A percentile compares a stretch with the other conserved stretches of the same genome.
These are phyloP conservation scores for Elephas maximus DNA, from an alignment of 2,113 vertebrate genomes.

Conservation along the genomic window DNA sequence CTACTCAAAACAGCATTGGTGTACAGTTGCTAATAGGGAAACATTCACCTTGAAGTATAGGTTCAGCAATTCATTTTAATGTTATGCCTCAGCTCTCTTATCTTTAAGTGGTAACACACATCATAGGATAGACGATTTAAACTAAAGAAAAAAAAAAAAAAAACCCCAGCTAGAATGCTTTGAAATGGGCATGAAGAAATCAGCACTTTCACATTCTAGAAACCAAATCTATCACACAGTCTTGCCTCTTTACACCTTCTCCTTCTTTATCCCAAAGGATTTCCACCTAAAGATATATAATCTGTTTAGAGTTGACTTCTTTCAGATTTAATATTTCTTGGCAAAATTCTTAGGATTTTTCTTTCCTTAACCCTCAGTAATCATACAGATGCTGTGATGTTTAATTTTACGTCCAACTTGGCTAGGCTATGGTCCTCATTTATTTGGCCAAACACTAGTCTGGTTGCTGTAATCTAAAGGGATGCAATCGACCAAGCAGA, in stretches of 20 bases:
- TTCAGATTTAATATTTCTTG: not conserved
- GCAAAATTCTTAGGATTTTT: conserved; percentile 33
- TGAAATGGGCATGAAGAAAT: not conserved
- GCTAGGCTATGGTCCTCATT: too few relatives aligned
- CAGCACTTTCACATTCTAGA: not conserved
- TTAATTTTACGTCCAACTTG: too few relatives aligned
- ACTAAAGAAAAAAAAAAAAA: not conserved
- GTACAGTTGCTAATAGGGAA: not conserved
- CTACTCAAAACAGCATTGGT: not conserved
- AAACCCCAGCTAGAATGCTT: too few relatives aligned
- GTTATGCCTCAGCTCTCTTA: not conserved
- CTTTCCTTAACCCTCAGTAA: not conserved
- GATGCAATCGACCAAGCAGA: too few relatives aligned
- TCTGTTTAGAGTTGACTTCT: not conserved
- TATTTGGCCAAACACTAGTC: too few relatives aligned
- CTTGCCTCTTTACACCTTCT: not conserved
- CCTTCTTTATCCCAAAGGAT: not conserved
- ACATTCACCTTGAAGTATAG: not conserved
- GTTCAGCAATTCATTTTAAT: not conserved
- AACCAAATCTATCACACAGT: conserved; percentile 22
- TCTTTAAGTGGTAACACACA: not conserved
- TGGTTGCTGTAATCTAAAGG: too few relatives aligned
- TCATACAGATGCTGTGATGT: not conserved
- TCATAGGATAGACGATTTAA: not conserved
- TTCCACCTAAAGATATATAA: conserved; percentile 10